Base-by-base conservation (phyloP, 2,888 invertebrate genomes). In the Drosophila seclusa region DNA sequence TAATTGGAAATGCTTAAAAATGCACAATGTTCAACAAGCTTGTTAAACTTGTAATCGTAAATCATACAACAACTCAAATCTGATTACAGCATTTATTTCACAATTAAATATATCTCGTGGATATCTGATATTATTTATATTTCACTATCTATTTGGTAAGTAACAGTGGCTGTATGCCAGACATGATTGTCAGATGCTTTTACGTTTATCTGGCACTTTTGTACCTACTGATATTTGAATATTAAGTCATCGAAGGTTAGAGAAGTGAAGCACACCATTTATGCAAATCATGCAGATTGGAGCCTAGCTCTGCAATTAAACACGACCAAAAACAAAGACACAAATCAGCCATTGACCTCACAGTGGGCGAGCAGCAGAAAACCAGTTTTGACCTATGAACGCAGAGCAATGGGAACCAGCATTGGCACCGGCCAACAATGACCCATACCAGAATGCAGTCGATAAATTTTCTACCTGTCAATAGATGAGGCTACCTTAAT, bases 381-480 rank as follows among this genome's bases (percentile, higher is more conserved):
- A 89, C 83, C 80, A 64, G 83, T 83, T 83, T 75, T 65, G 63
- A 79, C 29, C 70, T 50, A 24, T 57, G 52, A 32, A 31, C 16
- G 73, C 60, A 60, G 59, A 34, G 29, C 61, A 42, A 52, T 74
- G 67, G 50, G 50, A 29, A 50, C 49, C 18, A 2, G 34, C 16
- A 36, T 1, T 50, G 65, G 53, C 63, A 42, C 24, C 60, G 32
- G 32, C 50, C 63, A 38, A n/a, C 65, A 48, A 52, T 75, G 69
- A 63, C 59, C 73, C 63, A 45, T 40, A 68, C 55, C 53, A 61
- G 59, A 73, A 73, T 76, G 81, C 83, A 85, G 77, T 67, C 77
- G 63, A 88, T 91, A 90, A 86, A 91, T 90, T 83, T 82, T 89
- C 86, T 91, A 91, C 91, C 91, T 91, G 91, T 90, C 91, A 91